Base-by-base conservation (phyloP, 2,888 invertebrate species). In the Drosophila planitibia region DNA sequence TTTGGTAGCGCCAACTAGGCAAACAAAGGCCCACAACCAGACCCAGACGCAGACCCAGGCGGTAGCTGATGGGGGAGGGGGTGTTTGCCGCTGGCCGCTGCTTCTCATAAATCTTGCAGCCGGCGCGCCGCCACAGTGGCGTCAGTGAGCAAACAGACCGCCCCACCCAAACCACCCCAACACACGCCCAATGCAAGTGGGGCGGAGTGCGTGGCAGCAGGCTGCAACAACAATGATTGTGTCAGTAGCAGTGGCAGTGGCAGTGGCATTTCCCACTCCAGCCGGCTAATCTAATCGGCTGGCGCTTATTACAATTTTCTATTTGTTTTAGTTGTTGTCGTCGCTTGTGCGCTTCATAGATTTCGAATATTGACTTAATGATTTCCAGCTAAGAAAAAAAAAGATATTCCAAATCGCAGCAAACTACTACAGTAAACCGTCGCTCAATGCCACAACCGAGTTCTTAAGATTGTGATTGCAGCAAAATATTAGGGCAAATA, bases 111-210 rank as follows among this genome's bases (percentile, higher is more conserved):
- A 92, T 91, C 91, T 90, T 91, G 74, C 80, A 74, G 78, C 81
- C 82, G 82, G 76, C 80, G 77, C 79, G 85, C 91, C 92, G 92
- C 90, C 92, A 90, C 75, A 85, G 91, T 92, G 92, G 92, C 92
- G 92, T 92, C 92, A 92, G 74, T 88, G 77, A 68, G 90, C 83
- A 92, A 92, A 92, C 83, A 92, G 79, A 71, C 51, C 63, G 55
- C 72, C 49, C 60, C 19, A 59, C 12, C 33, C 14, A 16, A 22
- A 12, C 37, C 19, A 30, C 35, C 25, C 30, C 4, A 14, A 0
- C 22, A 33, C 3, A 33, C 3, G 12, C 0, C 1, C 39, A 69
- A 74, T 71, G 74, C 80, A 76, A 72, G 79, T 79, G 47, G 68
- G 54, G 70, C 41, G 52, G 35, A 30, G 62, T 53, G 28, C 52